phyloP scores from a whole-genome alignment of 1,140 invertebrate genomes.

The Drosophila pseudoananassae region DNA sequence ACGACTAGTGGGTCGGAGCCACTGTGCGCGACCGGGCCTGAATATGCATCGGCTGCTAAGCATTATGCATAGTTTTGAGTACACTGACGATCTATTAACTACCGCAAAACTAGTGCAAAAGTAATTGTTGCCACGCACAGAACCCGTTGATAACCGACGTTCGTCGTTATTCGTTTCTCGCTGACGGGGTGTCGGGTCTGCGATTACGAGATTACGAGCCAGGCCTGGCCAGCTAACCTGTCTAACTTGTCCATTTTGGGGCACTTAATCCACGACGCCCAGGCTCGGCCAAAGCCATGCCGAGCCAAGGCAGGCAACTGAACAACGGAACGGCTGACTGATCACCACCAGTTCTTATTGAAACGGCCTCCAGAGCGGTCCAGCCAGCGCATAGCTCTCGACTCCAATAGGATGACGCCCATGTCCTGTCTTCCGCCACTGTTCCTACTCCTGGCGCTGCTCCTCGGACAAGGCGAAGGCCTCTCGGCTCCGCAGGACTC shows the following conservation, averaged over 20 bases:
- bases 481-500: not conserved
- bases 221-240: slow-evolving; percentile 44
- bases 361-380: slow-evolving; percentile 57
- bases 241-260: slow-evolving; percentile 61
- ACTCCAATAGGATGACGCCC: slow-evolving; percentile 39
- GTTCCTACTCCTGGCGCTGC: slow-evolving; percentile 4
- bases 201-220: slow-evolving; percentile 19
- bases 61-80: slow-evolving; percentile 32
- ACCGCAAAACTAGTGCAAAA: slow-evolving; percentile 74
- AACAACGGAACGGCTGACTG: slow-evolving; percentile 3
- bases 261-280: slow-evolving; percentile 61
- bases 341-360: slow-evolving; percentile 63
- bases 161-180: not conserved
- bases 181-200: slow-evolving; percentile 3
- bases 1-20: not conserved
- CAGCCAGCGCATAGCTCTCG: slow-evolving; percentile 16
- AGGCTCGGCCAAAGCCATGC: slow-evolving; percentile 17
- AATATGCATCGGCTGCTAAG: slow-evolving; percentile 31
- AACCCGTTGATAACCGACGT: slow-evolving; percentile 42
- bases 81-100: slow-evolving; percentile 38
- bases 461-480: not conserved
- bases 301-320: slow-evolving; percentile 55
- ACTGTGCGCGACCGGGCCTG: slow-evolving; percentile 9
- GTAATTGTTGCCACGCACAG: slow-evolving; percentile 76
- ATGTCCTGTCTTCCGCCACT: slow-evolving; percentile 18